Evolutionary conservation across 2,797 vertebrate genomes (phyloP), one percentile per base, ranked within the genome.

Genomic region (Amphiprion clarkii): DNA sequence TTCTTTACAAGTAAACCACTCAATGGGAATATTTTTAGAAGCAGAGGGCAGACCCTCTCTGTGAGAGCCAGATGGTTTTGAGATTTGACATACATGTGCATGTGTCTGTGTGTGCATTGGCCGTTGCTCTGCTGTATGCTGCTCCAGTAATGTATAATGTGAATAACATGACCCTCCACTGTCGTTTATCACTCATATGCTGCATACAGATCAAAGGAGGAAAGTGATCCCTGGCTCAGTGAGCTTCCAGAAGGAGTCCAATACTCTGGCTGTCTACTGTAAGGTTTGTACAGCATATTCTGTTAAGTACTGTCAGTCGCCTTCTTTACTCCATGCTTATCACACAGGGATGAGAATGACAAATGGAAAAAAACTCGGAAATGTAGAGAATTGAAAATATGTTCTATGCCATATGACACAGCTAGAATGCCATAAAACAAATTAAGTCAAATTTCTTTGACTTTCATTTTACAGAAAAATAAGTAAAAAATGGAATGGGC

Each of bases 201-300:
- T 82, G 46, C 67, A 76, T 70, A 21, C 83, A 93, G 93, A 87
- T 81, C 57, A 70, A 66, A 77, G 70, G 39, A 69, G 46, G 53
- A 67, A 48, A 33, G 64, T 85, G 42, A 67, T 89, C 52, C 97
- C 97, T 10, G 98, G 98, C 21, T 95, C 95, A 1, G 56, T 99
- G 0, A 72, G 85, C 1, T 99, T 94, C 81, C 94, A 95, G 74
- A 97, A 94, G 88, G 89, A 81, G 21, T 95, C 95, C 6, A 90
- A 95, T 6, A 94, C 76, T 0, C 76, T 99, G 81, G 72, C 96
- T 39, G 96, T 97, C 78, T 83, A 87, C 67, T 99, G 98, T 91
- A 97, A 98, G 97, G 98, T 99, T 89, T 33, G 91, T 74, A 3
- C 4, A 42, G 6, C 11, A 52, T 4, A 5, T 23, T 39, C 33